Evolutionary conservation across 2,797 vertebrate genomes (phyloP), one percentile per base, ranked within the genome.

Genomic region (Agapornis canus): DNA sequence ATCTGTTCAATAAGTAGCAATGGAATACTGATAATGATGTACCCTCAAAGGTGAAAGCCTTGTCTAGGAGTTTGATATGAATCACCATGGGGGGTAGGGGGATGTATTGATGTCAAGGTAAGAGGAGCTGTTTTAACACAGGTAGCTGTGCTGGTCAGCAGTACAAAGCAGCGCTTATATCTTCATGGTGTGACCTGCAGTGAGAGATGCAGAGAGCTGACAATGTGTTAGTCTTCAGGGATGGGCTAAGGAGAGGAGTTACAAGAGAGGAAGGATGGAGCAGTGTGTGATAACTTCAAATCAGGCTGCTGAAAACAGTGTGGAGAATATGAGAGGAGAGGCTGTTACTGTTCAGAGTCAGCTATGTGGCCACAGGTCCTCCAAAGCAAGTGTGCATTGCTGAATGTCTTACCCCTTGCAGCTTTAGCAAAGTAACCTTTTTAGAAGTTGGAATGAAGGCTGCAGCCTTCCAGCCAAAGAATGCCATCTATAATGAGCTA

Each of bases 391-490:
- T n/a, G 19, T 87, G 37, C 47, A 0, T 35, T 85, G 64, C 35
- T 49, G n/a, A 89, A 65, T 9, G 4, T 68, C 61, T 86, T 61
- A 31, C 21, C 64, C 20, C 10, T 26, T 80, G 69, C 71, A 35
- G 48, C 78, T 91, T 71, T 87, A 85, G 63, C 64, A 49, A 91
- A 91, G 60, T 84, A 89, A 80, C 75, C 43, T 77, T 89, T 93
- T 85, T 26, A 73, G 57, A 92, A 95, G 76, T 80, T 89, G 66
- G 27, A 47, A 49, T 78, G 83, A 89, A 65, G 69, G 43, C 82
- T 91, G 71, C 79, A 78, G 90, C 60, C 82, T 95, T 87, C 29
- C n/a, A 83, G 54, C 27, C 1, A 3, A 79, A n/a, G 49, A 89
- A 80, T 89, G 9, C 81, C 11, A 9, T 47, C 52, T 75, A 6